Evolutionary conservation across 2,888 invertebrate genomes (phyloP).

Genomic region (Hololepta plana): DNA sequence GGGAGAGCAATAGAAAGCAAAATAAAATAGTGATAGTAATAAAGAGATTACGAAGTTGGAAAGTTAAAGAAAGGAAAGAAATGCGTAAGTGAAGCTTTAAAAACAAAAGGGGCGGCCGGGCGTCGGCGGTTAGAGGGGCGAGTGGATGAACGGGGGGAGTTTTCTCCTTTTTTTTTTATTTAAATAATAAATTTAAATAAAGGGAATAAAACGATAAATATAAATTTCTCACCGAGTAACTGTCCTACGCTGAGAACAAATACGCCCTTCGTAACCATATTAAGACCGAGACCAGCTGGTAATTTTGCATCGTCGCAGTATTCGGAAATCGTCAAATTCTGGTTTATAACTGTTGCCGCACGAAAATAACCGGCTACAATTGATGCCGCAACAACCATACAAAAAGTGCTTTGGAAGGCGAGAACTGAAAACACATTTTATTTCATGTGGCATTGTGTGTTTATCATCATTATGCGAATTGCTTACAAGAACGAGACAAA

Average conservation of each 20-base stretch:
- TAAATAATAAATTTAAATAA: no score
- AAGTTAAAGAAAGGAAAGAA: no score
- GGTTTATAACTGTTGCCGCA: constrained; percentile 54
- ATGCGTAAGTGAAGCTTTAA: no score
- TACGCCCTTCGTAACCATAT: constrained; percentile 53
- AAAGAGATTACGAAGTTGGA: no score
- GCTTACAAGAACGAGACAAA: constrained; percentile 36
- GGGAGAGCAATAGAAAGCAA: no score
- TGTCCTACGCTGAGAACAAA: constrained; percentile 48
- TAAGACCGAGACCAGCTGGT: constrained; percentile 51
- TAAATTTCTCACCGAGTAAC: constrained; percentile 23
- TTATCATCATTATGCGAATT: constrained; percentile 1
- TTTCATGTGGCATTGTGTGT: background rate
- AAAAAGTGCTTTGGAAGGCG: constrained; percentile 37
- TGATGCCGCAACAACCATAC: constrained; percentile 34
- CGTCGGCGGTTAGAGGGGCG: no score
- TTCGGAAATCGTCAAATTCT: constrained; percentile 50
- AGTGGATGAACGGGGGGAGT: no score
- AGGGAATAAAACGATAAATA: constrained; percentile 1
- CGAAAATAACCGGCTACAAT: constrained; percentile 49
- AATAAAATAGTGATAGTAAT: no score
- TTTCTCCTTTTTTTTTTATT: no score
- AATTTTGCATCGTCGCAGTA: constrained; percentile 34
- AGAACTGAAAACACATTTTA: constrained; percentile 27
- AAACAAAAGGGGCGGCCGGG: no score